Evolutionary conservation across 2,888 invertebrate species (phyloP).

Genomic region (Sipha maydis): DNA sequence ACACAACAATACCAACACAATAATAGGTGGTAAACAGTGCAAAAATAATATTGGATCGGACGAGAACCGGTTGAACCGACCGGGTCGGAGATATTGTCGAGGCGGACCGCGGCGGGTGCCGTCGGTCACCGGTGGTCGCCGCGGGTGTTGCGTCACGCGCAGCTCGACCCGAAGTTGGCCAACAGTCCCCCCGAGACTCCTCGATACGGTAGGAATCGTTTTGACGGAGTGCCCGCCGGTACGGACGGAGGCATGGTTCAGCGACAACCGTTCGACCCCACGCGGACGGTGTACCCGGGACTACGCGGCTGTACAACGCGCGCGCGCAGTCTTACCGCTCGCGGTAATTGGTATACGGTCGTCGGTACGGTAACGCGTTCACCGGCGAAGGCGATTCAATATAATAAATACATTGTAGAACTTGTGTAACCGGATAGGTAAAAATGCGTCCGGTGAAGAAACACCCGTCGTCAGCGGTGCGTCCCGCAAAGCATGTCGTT

Average conservation of each 20-base stretch:
- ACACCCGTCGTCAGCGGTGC: constrained; percentile 12
- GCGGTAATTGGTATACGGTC: not conserved
- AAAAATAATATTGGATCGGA: not conserved
- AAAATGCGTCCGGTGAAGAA: constrained; percentile 44
- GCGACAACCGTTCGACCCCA: not conserved
- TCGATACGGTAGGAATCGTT: not conserved
- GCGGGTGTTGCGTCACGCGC: not conserved
- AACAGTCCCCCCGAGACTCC: not conserved
- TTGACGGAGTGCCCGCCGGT: not conserved
- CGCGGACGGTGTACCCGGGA: no score
- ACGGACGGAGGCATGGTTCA: no score
- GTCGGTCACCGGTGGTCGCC: constrained; percentile 9
- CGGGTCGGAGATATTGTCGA: not conserved
- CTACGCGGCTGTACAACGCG: no score
- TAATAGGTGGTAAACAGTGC: not conserved
- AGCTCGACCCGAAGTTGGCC: constrained; percentile 12
- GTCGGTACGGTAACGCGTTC: no score
- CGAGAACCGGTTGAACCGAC: constrained; percentile 38
- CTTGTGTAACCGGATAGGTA: constrained; percentile 23
- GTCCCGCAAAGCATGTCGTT: constrained; percentile 3
- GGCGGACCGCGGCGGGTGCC: not conserved
- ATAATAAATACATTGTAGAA: not conserved
- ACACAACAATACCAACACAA: no score
- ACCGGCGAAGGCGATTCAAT: no score
- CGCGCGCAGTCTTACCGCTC: not conserved